These are phyloP conservation scores for Drosophila ironensis DNA, from an alignment of 1,140 invertebrate species.

Conservation along the genomic window DNA sequence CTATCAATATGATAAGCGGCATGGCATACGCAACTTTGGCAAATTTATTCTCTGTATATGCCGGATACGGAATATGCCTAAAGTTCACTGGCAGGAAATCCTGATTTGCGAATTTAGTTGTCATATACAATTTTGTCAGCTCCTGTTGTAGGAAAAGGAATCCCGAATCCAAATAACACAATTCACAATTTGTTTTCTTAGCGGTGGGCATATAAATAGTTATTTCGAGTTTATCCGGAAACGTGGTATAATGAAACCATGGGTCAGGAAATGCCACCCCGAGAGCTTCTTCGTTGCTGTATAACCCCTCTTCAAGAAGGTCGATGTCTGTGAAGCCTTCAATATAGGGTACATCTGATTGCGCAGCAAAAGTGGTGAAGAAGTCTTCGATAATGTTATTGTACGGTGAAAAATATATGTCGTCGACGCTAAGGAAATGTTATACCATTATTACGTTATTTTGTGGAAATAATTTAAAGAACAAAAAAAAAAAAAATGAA, in stretches of 20 bases:
- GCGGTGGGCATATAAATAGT: not conserved
- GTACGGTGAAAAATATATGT: not conserved
- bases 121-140: not conserved
- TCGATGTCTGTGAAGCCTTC: not conserved
- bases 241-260: not conserved
- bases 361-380: not conserved
- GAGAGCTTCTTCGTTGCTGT: not conserved
- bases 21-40: not conserved
- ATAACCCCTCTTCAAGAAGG: not conserved
- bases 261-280: not conserved
- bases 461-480: no score
- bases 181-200: not conserved
- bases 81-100: not conserved
- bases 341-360: no score
- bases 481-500: no score
- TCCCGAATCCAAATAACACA: slow-evolving; percentile 1
- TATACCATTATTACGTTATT: no score
- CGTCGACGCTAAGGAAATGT: not conserved
- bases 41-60: not conserved
- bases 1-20: not conserved
- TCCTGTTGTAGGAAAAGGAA: not conserved
- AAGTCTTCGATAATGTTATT: not conserved
- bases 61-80: not conserved
- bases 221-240: not conserved
- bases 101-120: not conserved